Evolutionary conservation across 2,797 vertebrate genomes (phyloP), one percentile per base, ranked within the genome.

Genomic region (Triplophysa yarkandensis): DNA sequence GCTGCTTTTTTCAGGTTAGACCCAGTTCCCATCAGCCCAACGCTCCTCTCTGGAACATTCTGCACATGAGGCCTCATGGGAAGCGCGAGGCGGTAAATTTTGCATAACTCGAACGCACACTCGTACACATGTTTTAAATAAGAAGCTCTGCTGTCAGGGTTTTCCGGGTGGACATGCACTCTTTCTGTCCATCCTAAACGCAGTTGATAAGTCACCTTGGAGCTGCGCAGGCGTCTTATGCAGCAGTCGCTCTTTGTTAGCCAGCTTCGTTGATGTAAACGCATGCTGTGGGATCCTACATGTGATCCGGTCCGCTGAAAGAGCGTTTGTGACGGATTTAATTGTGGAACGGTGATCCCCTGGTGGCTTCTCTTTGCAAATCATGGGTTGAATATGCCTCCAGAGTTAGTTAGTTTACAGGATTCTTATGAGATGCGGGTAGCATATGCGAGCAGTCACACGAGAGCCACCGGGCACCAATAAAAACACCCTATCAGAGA

Each of bases 141-240:
- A 74, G 82, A 79, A 64, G 62, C 74, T 66, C 75, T 74, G 13
- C 80, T 78, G 74, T 83, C 78, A 83, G 58, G 30, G 57, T 77
- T 76, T 81, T 78, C 79, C 79, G 77, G 65, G 81, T 83, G 81
- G 82, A 84, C 82, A 48, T 71, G 71, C 78, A 70, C 76, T 73
- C 78, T 76, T 68, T 79, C 71, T 79, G 65, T 82, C 81, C 81
- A 69, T 74, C 71, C n/a, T 52, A 74, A 68, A 75, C 41, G 60
- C 19, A 78, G 34, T 72, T 80, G 81, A 80, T 82, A 82, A 76
- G 81, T 82, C 81, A 82, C 81, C 78, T 82, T 78, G 78, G 71
- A 80, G 60, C 78, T 70, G 44, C 23, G 46, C 55, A n/a, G 48
- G 41, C 41, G 62, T 32, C 54, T 55, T 55, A 71, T 55, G 66